These are phyloP conservation scores for Sebastes baramenuke DNA, from an alignment of 2,797 vertebrate genomes.

Conservation along the genomic window DNA sequence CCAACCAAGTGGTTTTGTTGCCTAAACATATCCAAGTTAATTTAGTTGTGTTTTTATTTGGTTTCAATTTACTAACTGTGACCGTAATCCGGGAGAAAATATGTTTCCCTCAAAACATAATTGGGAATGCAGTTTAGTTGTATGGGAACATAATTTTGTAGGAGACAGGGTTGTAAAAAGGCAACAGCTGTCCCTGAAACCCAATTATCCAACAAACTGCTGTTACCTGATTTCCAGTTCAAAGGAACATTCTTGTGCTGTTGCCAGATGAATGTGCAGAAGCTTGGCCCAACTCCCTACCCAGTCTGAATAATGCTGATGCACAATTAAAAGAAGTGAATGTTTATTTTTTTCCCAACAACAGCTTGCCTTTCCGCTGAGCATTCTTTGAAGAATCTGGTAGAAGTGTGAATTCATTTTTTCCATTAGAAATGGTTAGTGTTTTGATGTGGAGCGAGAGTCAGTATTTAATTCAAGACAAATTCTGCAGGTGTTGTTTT, in stretches of 20 bases:
- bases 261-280: slow-evolving; percentile 41
- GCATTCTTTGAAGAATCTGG: neutral
- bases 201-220: slow-evolving; percentile 45
- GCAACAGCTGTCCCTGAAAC: slow-evolving; percentile 44
- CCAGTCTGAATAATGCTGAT: slow-evolving; percentile 32
- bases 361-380: neutral
- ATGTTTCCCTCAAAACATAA: too few relatives aligned
- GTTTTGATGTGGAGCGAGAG: neutral
- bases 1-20: neutral
- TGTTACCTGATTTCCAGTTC: slow-evolving; percentile 44
- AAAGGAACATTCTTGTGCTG: slow-evolving; percentile 31
- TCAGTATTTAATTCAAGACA: too few relatives aligned
- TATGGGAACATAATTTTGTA: neutral
- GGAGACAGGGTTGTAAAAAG: neutral
- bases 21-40: neutral
- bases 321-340: slow-evolving; percentile 20
- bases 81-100: neutral
- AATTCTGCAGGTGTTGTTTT: too few relatives aligned
- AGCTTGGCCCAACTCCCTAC: slow-evolving; percentile 19
- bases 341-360: slow-evolving; percentile 17
- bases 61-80: neutral
- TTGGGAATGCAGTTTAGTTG: neutral
- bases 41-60: neutral
- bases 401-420: neutral
- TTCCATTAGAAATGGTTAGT: neutral